Percentiles rank a stretch among this genome's conserved stretches.
Evolutionary conservation across 2,797 vertebrate genomes (phyloP).

Genomic region (Ctenopoma kingsleyae): DNA sequence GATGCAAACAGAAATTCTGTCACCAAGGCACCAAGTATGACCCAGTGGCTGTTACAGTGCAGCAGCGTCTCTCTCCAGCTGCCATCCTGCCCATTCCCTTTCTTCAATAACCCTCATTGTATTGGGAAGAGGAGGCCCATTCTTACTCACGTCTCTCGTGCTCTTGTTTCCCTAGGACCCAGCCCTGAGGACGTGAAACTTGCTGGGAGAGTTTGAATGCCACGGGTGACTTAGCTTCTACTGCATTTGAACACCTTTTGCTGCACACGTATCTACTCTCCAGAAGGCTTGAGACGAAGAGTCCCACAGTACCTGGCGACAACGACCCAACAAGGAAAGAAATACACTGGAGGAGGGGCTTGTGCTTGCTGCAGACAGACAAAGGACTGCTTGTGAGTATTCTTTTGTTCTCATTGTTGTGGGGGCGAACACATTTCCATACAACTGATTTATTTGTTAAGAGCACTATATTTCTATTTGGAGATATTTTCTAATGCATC

Average conservation of each 20-base stretch:
- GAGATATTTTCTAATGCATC: constrained; percentile 28
- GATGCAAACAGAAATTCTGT: constrained; percentile 62
- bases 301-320: constrained; percentile 35
- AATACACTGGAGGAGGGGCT: constrained; percentile 54
- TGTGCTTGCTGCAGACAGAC: constrained; percentile 51
- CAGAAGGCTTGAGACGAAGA: constrained; percentile 54
- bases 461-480: constrained; percentile 25
- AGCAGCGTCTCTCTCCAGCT: constrained; percentile 68
- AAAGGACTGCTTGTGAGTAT: constrained; percentile 78
- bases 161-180: constrained; percentile 80
- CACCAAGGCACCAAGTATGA: constrained; percentile 39
- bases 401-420: constrained; percentile 60
- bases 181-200: constrained; percentile 69
- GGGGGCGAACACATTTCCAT: constrained; percentile 31
- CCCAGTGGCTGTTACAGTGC: constrained; percentile 47
- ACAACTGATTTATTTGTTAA: constrained; percentile 36
- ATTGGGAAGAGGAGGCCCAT: constrained; percentile 75
- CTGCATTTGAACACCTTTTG: constrained; percentile 43
- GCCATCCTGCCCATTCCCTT: constrained; percentile 59
- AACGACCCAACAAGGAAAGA: constrained; percentile 21
- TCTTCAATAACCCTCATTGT: constrained; percentile 82
- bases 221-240: constrained; percentile 51
- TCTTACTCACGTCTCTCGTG: constrained; percentile 78
- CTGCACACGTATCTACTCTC: constrained; percentile 37
- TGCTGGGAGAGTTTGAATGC: constrained; percentile 66